A percentile compares a stretch with the other conserved stretches of the same genome.
phyloP scores from a whole-genome alignment of 92 coral and sea anemone species.

The Actinostola sp. region DNA sequence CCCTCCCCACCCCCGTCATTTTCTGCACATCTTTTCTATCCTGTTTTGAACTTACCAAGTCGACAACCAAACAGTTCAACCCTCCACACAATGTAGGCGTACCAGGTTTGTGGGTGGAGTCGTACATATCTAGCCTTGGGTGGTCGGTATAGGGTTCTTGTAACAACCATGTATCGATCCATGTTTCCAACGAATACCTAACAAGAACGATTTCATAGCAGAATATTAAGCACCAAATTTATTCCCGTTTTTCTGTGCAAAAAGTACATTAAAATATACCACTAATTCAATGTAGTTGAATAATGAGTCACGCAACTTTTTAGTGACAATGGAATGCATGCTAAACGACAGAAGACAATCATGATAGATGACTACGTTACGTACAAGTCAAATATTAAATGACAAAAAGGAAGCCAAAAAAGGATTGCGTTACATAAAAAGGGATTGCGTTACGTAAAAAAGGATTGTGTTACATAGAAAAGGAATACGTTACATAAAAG shows the following conservation, averaged over 20 bases:
- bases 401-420: too few relatives aligned
- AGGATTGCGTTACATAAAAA: too few relatives aligned
- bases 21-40: not conserved
- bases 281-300: too few relatives aligned
- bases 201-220: not conserved
- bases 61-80: slow-evolving; percentile 51
- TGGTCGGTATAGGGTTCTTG: slow-evolving; percentile 34
- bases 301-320: too few relatives aligned
- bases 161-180: slow-evolving; percentile 34
- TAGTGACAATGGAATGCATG: too few relatives aligned
- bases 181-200: slow-evolving; percentile 40
- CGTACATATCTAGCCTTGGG: slow-evolving; percentile 46
- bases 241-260: not conserved
- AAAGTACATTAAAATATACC: too few relatives aligned
- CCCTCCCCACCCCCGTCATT: not conserved
- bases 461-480: too few relatives aligned
- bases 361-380: too few relatives aligned
- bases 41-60: slow-evolving; percentile 12
- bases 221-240: too few relatives aligned
- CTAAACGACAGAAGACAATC: too few relatives aligned
- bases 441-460: too few relatives aligned
- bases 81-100: slow-evolving; percentile 33
- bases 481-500: not conserved
- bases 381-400: too few relatives aligned
- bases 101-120: slow-evolving; percentile 38